These are phyloP conservation scores for Ptychochromis oligacanthus DNA, from an alignment of 2,113 vertebrate species.

Conservation along the genomic window DNA sequence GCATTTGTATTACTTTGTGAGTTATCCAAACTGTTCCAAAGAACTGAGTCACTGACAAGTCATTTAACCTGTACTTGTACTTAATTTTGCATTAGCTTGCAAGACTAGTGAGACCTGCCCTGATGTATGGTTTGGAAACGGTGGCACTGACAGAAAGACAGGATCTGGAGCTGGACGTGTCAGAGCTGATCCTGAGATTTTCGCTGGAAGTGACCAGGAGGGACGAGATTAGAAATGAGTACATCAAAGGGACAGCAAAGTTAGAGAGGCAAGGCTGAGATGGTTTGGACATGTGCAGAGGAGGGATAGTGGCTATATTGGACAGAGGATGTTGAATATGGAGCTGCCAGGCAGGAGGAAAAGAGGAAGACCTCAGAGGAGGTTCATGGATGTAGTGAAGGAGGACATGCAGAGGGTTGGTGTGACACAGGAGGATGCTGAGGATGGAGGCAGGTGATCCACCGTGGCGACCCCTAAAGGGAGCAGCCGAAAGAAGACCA, in stretches of 20 bases:
- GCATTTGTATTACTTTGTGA: not conserved
- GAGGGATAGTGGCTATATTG: not conserved
- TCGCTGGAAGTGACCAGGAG: not conserved
- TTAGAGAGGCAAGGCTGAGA: not conserved
- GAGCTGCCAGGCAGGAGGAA: not conserved
- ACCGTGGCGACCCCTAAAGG: too few species aligned
- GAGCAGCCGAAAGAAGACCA: too few species aligned
- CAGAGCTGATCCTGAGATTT: not conserved
- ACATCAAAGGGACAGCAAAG: not conserved
- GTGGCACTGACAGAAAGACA: not conserved
- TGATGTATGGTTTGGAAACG: not conserved
- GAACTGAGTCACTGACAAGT: too few species aligned
- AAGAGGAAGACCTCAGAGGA: not conserved
- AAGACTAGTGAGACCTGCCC: not conserved
- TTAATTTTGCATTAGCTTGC: not conserved
- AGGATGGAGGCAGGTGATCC: not conserved
- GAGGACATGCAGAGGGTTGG: not conserved
- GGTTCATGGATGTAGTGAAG: not conserved
- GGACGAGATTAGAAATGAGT: not conserved
- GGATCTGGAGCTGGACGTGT: not conserved
- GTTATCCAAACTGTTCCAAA: too few species aligned
- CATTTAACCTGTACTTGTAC: not conserved
- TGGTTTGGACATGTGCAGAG: not conserved
- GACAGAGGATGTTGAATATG: not conserved
- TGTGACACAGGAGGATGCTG: too few species aligned